Base-by-base conservation (phyloP, 2,113 vertebrate genomes). In the Proteles cristata region DNA sequence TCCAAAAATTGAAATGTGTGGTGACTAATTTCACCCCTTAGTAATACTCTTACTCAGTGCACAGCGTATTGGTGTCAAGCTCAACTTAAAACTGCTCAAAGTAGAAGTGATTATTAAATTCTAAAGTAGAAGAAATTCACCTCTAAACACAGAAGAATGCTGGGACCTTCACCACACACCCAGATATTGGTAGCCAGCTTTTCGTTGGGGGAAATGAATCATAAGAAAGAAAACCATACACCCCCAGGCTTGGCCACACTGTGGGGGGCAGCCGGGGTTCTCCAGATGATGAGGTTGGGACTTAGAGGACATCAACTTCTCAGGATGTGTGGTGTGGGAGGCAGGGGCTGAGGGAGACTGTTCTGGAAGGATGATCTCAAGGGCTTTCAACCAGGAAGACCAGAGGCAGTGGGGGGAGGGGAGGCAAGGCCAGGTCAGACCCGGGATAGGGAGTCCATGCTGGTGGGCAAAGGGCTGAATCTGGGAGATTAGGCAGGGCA, bases 21-120 rank as follows among this genome's bases (percentile, higher is more conserved):
- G 69, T 97, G 97, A 96, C 87, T 96, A 74, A 97, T 93, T 69
- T 88, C 63, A 79, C 25, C 35, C 69, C 89, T 91, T 43, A 65
- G 82, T 80, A 83, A 74, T 35, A 74, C 2, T 92, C 88, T 97
- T 94, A 97, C 71, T 90, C 94, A 88, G 55, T 28, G 77, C 43
- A 90, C 80, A 96, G 92, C 65, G 48, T 31, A 73, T 88, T 68
- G 66, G 84, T 86, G 86, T 94, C 92, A 63, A 91, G 69, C 3
- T 48, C 80, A 66, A 96, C 90, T 73, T 35, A 55, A 92, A 88
- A 94, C 25, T 43, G 19, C 74, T 88, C 58, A 6, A 19, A 74
- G 89, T 19, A 73, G 63, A 65, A 48, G 76, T 79, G 73, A 95
- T 48, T 87, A 26, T 53, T 89, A 26, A 87, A 39, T 81, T 92